Base-by-base conservation (phyloP, 2,888 invertebrate genomes). In the Ramazzottius varieornatus region DNA sequence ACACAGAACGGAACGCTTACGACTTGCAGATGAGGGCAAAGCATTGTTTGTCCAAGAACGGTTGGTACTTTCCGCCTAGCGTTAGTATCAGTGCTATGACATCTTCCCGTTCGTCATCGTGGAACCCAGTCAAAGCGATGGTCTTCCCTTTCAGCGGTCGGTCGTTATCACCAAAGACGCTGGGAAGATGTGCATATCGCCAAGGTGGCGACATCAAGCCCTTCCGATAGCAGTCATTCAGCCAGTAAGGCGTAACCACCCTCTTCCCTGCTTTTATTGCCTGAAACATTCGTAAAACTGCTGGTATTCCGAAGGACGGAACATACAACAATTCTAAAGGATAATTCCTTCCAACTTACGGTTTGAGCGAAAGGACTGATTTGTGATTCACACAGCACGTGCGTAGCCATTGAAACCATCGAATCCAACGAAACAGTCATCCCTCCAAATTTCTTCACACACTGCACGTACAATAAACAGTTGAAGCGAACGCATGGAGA, bases 211-310 rank as follows among this genome's bases (percentile, higher is more conserved):
- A 24, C 54, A 54, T 54, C 24, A 16, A 4, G 24, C 54, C 54
- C 54, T 54, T 54, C 20, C 54, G 54, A 29, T 54, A 54, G 54
- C 54, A 54, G 54, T 54, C 54, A 29, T 54, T 54, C 54, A 54
- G 29, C 54, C 54, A 54, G 54, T 54, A 54, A 8, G 29, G 20
- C 54, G 54, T 54, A 8, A 54, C 54, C 8, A 54, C 20, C 8
- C 54, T 16, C 29, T 54, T 54, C 29, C 29, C n/a, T 24, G 54
- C 54, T n/a, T 29, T 54, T 24, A n/a, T 16, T 54, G 54, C 54
- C 54, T 54, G 29, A 4, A 29, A 54, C 54, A 54, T 29, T 40
- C 40, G 8, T 40, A 40, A 40, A 20, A 40, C 40, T 20, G 40
- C 8, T 20, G 8, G 20, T 13, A 40, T 8, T 13, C 8, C 40